Conservation (phyloP, 2,113 vertebrate genomes). For the Mesoclemmys tuberculata region DNA sequence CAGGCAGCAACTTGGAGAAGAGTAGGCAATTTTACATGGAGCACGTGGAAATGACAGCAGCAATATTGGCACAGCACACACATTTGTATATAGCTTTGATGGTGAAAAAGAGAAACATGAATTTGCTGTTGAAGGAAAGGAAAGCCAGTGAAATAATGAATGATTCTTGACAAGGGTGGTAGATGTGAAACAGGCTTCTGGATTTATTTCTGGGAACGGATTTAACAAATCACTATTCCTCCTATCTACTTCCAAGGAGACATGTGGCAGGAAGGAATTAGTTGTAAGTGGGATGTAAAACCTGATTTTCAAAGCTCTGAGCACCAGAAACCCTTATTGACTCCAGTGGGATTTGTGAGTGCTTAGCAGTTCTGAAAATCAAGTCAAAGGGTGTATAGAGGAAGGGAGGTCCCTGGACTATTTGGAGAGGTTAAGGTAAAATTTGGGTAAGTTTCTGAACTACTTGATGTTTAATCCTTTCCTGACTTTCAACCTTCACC, state of each 20-base stretch:
- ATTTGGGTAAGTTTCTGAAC: background rate
- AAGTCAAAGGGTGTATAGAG: too few relatives aligned
- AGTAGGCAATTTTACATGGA: background rate
- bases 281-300: background rate
- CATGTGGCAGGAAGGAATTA: background rate
- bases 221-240: background rate
- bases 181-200: background rate
- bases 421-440: background rate
- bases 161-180: background rate
- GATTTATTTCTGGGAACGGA: background rate
- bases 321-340: background rate
- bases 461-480: background rate
- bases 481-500: background rate
- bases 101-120: background rate
- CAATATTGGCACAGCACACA: accelerated
- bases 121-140: background rate
- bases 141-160: background rate
- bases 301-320: background rate
- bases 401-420: background rate
- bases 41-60: background rate
- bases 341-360: background rate
- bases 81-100: accelerated
- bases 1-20: background rate
- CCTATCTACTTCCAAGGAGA: background rate
- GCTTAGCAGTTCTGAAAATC: too few relatives aligned